These are phyloP conservation scores for Varanus salvator DNA, from an alignment of 2,113 vertebrate genomes.

Conservation along the genomic window DNA sequence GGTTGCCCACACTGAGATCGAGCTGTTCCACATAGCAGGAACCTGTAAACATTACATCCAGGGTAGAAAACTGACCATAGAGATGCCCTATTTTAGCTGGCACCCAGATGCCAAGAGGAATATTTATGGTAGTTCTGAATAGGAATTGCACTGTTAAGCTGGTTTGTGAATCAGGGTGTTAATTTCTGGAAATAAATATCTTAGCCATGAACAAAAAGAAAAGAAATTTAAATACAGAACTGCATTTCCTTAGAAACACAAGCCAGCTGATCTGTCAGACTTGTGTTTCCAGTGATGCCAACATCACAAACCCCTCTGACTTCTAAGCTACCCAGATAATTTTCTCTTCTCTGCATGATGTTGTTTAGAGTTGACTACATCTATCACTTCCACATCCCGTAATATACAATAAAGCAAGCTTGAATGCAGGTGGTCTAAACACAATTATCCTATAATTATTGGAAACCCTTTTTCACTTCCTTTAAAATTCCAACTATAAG, in stretches of 20 bases:
- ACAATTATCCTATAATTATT: background rate
- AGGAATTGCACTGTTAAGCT: background rate
- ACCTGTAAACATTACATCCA: background rate
- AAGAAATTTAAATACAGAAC: background rate
- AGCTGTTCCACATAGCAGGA: background rate
- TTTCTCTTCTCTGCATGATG: background rate
- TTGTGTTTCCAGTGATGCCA: background rate
- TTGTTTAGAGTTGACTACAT: background rate
- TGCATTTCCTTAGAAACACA: background rate
- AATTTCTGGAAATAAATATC: background rate
- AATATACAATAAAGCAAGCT: background rate
- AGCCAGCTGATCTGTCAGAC: background rate
- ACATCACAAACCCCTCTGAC: background rate
- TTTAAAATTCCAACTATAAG: background rate
- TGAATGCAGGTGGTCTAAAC: background rate
- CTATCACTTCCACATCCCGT: background rate
- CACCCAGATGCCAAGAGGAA: background rate
- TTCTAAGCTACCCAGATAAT: background rate
- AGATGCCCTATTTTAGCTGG: background rate
- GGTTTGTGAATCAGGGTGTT: background rate
- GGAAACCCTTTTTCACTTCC: background rate
- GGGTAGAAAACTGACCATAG: background rate
- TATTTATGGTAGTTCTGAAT: background rate
- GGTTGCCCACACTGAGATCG: background rate
- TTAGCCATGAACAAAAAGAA: background rate